Evolutionary conservation across 2,113 vertebrate genomes (phyloP).

Genomic region (Misgurnus mizolepis): DNA sequence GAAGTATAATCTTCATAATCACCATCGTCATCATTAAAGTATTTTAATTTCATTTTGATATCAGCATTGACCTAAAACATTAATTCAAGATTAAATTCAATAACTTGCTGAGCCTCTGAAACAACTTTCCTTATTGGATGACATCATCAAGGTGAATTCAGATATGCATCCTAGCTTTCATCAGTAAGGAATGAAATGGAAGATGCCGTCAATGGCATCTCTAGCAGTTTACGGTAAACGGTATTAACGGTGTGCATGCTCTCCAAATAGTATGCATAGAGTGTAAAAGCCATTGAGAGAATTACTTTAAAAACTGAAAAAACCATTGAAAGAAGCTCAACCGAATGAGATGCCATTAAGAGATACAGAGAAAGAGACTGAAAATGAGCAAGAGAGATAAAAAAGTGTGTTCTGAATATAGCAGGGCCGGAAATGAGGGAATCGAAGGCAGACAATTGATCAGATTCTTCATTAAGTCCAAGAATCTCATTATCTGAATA

Average conservation of each 20-base stretch:
- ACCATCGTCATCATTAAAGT: neutral
- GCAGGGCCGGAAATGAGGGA: slow-evolving; percentile 41
- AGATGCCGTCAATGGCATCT: no score
- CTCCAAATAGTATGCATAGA: neutral
- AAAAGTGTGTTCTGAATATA: slow-evolving; percentile 45
- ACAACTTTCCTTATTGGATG: no score
- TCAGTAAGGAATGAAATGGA: no score
- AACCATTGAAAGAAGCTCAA: neutral
- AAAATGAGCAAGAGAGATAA: neutral
- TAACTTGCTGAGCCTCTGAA: no score
- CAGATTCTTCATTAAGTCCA: slow-evolving; percentile 37
- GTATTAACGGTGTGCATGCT: no score
- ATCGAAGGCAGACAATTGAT: slow-evolving; percentile 43
- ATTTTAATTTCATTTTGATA: neutral
- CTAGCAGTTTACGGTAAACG: neutral
- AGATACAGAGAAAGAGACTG: slow-evolving; percentile 1
- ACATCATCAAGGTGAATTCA: no score
- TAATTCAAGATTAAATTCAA: no score
- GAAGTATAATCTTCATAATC: slow-evolving; percentile 18
- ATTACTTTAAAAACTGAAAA: neutral
- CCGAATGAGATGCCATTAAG: slow-evolving; percentile 3
- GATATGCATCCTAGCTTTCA: neutral
- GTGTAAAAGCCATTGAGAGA: neutral
- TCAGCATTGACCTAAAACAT: neutral
- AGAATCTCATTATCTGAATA: slow-evolving; percentile 51